Conservation (phyloP, 2,797 vertebrate genomes). For the Peromyscus melanophrys region DNA sequence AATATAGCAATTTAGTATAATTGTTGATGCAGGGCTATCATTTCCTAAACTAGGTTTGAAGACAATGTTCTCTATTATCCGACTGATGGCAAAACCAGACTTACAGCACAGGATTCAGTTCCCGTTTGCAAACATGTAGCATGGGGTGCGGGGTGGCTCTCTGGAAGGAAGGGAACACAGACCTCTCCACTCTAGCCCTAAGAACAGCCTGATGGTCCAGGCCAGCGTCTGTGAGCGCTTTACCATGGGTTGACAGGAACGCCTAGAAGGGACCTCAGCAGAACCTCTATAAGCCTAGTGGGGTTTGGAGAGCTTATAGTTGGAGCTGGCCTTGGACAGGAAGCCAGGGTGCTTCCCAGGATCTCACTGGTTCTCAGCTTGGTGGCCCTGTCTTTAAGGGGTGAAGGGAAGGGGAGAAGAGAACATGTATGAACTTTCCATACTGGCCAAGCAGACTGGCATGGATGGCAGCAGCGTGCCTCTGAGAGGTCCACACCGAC, state of each 20-base stretch:
- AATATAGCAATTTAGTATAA: neutral
- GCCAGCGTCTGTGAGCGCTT: neutral
- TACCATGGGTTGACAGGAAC: neutral
- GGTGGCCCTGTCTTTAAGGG: neutral
- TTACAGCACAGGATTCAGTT: neutral
- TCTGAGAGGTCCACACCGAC: neutral
- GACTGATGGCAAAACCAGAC: neutral
- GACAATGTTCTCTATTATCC: neutral
- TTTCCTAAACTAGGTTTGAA: neutral
- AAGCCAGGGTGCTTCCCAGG: neutral
- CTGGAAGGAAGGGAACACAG: neutral
- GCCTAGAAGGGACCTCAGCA: neutral
- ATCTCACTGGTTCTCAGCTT: neutral
- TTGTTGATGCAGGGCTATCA: neutral
- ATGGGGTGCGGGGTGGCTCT: too few species aligned
- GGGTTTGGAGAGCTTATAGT: too few species aligned
- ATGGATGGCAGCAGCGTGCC: neutral
- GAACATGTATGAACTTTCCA: neutral
- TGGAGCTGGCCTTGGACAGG: neutral
- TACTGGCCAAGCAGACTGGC: too few species aligned
- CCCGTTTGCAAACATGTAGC: neutral
- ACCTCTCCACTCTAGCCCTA: neutral
- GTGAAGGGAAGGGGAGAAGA: neutral
- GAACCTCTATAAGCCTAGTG: neutral
- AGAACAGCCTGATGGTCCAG: too few species aligned